phyloP scores from a whole-genome alignment of 2,888 invertebrate genomes.

The Drosophila pegasa region DNA sequence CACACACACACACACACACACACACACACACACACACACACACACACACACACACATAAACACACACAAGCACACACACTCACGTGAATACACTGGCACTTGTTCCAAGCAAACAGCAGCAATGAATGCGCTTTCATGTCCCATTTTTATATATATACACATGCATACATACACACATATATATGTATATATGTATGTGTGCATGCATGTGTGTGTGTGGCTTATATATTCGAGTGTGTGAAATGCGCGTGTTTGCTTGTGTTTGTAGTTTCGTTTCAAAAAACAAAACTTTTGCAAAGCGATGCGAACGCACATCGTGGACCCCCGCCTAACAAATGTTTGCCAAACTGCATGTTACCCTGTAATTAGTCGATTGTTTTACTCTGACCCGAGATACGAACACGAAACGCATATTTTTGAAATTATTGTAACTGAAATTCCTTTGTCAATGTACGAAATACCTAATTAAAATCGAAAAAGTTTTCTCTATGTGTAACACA shows the following conservation, averaged over 20 bases:
- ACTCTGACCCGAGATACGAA: neutral
- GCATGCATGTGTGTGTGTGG: conserved; percentile 14
- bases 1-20: conserved; percentile 15
- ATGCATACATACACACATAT: conserved; percentile 1
- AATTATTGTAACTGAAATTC: neutral
- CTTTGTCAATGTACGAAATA: neutral
- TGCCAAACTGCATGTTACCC: conserved; percentile 14
- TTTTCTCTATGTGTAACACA: neutral
- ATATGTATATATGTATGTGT: neutral
- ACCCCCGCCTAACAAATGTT: conserved; percentile 2
- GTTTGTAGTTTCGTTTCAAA: conserved; percentile 63
- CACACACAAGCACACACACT: conserved; percentile 1
- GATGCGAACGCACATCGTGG: conserved; percentile 35
- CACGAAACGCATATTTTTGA: neutral
- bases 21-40: neutral
- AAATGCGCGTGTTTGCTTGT: conserved; percentile 51
- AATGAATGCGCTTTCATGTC: conserved; percentile 55
- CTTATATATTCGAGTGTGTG: conserved; percentile 20
- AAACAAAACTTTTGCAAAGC: conserved; percentile 63
- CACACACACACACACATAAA: conserved; percentile 16
- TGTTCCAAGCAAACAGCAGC: conserved; percentile 56
- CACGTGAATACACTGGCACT: conserved; percentile 31
- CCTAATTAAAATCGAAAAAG: neutral
- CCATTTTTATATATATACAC: conserved; percentile 18
- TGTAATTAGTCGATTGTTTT: neutral